These are phyloP conservation scores for Leptinotarsa tumamoca DNA, from an alignment of 2,888 invertebrate species.

Conservation along the genomic window DNA sequence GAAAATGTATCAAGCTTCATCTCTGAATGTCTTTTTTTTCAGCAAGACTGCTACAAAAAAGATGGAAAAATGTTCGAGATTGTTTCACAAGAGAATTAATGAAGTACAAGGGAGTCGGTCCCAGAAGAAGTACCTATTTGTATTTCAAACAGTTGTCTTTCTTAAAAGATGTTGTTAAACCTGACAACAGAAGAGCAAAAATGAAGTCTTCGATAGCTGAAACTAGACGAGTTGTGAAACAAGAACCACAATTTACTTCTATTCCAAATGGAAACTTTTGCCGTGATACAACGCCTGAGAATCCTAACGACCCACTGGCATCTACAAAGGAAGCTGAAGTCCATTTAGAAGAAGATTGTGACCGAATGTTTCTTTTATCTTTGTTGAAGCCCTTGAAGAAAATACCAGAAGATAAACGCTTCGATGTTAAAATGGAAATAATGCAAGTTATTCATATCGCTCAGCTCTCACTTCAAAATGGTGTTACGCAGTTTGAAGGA, in stretches of 20 bases:
- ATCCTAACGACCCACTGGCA: not conserved
- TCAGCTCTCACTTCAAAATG: not conserved
- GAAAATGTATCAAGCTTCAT: too few species aligned
- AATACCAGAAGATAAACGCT: conserved; percentile 15
- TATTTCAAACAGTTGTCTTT: conserved; percentile 25
- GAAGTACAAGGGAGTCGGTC: not conserved
- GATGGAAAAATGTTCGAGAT: conserved; percentile 26
- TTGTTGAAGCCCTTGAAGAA: conserved; percentile 16
- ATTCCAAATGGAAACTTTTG: not conserved
- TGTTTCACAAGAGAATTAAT: conserved; percentile 22
- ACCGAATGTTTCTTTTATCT: conserved; percentile 21
- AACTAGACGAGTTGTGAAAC: not conserved
- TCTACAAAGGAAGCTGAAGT: not conserved
- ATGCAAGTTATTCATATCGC: conserved; percentile 23
- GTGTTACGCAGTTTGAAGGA: not conserved
- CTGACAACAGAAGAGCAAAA: not conserved
- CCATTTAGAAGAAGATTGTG: conserved; percentile 1
- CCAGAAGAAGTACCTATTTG: conserved; percentile 19
- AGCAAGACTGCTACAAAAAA: conserved; percentile 16
- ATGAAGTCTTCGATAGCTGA: not conserved
- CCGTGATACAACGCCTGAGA: not conserved
- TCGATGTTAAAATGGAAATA: conserved; percentile 26
- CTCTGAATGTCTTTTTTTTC: not conserved
- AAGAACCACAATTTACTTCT: not conserved
- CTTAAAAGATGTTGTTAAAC: conserved; percentile 19